Evolutionary conservation across 2,797 vertebrate genomes (phyloP), one percentile per base, ranked within the genome.

Genomic region (Sebastes umbrosus): DNA sequence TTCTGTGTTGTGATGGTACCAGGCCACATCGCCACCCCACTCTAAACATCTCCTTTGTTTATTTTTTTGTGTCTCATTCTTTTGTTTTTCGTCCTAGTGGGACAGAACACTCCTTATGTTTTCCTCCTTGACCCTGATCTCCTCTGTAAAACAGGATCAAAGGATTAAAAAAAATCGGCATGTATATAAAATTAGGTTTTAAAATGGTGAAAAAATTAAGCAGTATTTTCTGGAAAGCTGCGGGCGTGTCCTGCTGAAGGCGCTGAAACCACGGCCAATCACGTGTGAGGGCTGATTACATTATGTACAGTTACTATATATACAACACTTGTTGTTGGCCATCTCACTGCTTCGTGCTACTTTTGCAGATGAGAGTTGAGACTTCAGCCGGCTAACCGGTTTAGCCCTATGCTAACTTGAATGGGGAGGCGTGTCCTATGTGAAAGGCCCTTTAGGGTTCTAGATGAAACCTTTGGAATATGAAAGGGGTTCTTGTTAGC

Each of bases 1-100:
- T 78, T 74, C 86, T 88, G 87, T 91, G 84, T 84, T 87, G 80
- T 74, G 79, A 81, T 78, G 85, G 90, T 92, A 93, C 90, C 89
- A 91, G 88, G 87, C 79, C 79, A 54, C 88, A 36, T 83, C 59
- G 13, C 84, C 67, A 14, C 82, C 68, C 74, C 70, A 50, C 74
- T 81, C 77, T 54, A 69, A 82, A 43, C 62, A 52, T 63, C 85
- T 75, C 90, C 88, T 90, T 93, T 94, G 92, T 93, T 93, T 46
- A 0, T 46, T 46, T 65, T 88, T 73, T 83, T 85, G 72, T 85
- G 62, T 75, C n/a, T 36, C 62, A 39, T 69, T 79, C 62, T 79
- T 85, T 76, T 32, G 34, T 60, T 65, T 65, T 25, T 70, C 59
- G 69, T 80, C 34, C 69, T 50, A 3, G 34, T 16, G 20, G 52